Base-by-base conservation (phyloP, 1,140 invertebrate genomes). In the Procambarus virginalis region DNA sequence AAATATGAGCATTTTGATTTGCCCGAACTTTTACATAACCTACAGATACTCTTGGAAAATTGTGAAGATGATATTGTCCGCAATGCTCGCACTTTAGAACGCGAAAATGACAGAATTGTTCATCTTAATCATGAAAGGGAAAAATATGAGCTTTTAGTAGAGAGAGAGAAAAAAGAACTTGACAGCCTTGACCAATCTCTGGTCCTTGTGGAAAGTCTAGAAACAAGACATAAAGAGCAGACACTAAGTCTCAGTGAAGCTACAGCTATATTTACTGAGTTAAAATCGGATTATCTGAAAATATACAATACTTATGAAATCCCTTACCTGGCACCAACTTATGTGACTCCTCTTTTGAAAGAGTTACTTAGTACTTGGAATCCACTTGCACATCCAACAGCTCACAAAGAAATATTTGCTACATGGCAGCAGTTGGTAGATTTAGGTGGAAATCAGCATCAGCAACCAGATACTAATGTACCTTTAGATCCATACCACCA, bases 1-100 rank as follows among this genome's bases (percentile, higher is more conserved):
- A 92, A 84, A 70, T 89, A 91, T 86, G 89, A 89, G 34, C 79
- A 93, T 79, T 96, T 96, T 93, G 94, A 95, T 84, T 93, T 99
- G 88, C 98, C 98, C 0, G 98, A 99, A 94, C 95, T 99, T 2
- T 95, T 96, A 46, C 97, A 99, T 93, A 99, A 99, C 95, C 94
- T 99, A 20, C 96, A 98, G 93, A 94, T 99, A 20, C 94, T 99
- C 70, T 96, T 99, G 3, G 97, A 98, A 88, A 96, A 98, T 94
- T 97, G 97, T 90, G 98, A 99, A 94, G 97, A 99, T 94, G 96
- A 99, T 93, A 99, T 99, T 80, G 97, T 99, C 58, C 95, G 96
- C 92, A 98, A 98, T 93, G 97, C 99, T 91, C 95, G 96, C 80
- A 96, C 96, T 93, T 95, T 97, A 49, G 95, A 96, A 20, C 95